These are phyloP conservation scores for Lycocorax pyrrhopterus DNA, from an alignment of 2,113 vertebrate genomes.

Conservation along the genomic window DNA sequence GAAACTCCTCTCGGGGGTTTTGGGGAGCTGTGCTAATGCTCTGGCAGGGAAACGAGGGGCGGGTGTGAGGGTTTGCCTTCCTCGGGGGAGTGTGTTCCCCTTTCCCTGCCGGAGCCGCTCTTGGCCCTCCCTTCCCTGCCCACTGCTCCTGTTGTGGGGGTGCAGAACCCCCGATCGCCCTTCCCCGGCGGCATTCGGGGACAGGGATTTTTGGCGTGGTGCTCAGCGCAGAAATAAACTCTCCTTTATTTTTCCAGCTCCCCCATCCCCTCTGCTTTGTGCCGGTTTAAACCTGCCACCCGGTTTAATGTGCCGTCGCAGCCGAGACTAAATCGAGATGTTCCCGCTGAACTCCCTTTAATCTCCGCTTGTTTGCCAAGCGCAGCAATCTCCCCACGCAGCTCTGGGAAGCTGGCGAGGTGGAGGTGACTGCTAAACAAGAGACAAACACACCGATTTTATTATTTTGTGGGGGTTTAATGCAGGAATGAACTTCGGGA, in stretches of 20 bases:
- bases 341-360: conserved; percentile 1
- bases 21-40: not conserved
- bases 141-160: accelerated
- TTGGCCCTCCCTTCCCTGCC: not conserved
- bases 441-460: not conserved
- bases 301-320: not conserved
- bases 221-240: not conserved
- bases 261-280: not conserved
- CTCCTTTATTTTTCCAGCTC: not conserved
- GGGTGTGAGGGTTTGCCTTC: not conserved
- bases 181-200: accelerated
- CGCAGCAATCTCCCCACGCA: not conserved
- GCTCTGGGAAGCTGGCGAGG: not conserved
- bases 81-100: not conserved
- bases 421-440: conserved; percentile 46
- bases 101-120: not conserved
- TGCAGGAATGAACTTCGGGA: not conserved
- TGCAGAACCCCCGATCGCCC: not conserved
- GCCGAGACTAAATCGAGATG: conserved; percentile 28
- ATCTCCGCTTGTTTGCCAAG: conserved; percentile 38
- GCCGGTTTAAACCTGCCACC: not conserved
- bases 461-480: not conserved
- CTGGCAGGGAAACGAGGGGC: not conserved
- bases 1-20: not conserved
- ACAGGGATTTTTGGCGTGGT: not conserved